Evolutionary conservation across 2,797 vertebrate species (phyloP).

Genomic region (Pseudochaenichthys georgianus): DNA sequence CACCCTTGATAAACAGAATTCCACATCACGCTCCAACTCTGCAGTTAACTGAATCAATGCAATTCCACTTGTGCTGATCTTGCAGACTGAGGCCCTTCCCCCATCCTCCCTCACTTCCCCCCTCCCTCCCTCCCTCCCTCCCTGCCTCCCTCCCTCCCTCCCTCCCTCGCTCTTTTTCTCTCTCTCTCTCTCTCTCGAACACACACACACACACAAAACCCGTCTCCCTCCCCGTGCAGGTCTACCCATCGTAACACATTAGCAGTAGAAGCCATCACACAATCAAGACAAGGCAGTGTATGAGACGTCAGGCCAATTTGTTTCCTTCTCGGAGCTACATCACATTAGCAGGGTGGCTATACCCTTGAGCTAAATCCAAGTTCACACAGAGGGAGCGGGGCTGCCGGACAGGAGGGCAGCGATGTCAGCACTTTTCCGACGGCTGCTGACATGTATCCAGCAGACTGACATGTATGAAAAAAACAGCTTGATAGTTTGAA

Average conservation of each 20-base stretch:
- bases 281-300: slow-evolving; percentile 84
- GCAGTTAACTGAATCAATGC: slow-evolving; percentile 88
- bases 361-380: slow-evolving; percentile 88
- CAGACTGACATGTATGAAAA: slow-evolving; percentile 76
- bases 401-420: slow-evolving; percentile 80
- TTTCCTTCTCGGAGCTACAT: slow-evolving; percentile 83
- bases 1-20: slow-evolving; percentile 85
- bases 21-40: slow-evolving; percentile 86
- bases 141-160: slow-evolving; percentile 25
- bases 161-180: slow-evolving; percentile 22
- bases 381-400: slow-evolving; percentile 78
- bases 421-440: slow-evolving; percentile 83
- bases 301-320: slow-evolving; percentile 86
- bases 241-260: slow-evolving; percentile 85
- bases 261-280: slow-evolving; percentile 83
- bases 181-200: slow-evolving; percentile 25
- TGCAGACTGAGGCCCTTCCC: slow-evolving; percentile 84
- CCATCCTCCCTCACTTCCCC: slow-evolving; percentile 59
- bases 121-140: slow-evolving; percentile 45
- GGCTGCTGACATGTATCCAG: slow-evolving; percentile 79
- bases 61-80: slow-evolving; percentile 88
- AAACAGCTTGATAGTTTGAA: slow-evolving; percentile 65
- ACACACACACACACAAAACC: slow-evolving; percentile 50
- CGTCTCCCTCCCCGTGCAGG: slow-evolving; percentile 70
- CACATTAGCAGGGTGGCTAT: slow-evolving; percentile 82